These are phyloP conservation scores for Creontiades dilutus DNA, from an alignment of 2,888 invertebrate genomes.

Conservation along the genomic window DNA sequence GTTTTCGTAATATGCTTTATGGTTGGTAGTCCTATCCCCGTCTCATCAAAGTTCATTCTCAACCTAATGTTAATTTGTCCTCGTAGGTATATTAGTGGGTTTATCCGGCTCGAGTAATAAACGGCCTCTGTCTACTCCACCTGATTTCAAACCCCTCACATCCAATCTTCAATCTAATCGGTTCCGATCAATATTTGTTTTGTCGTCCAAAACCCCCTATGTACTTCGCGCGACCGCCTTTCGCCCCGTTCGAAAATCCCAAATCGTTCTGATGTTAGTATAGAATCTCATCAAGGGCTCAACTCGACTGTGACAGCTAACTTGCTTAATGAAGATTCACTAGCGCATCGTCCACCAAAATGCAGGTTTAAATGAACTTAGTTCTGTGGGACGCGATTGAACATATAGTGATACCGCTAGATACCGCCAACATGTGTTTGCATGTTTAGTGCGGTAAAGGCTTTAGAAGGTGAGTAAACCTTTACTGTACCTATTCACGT, in stretches of 20 bases:
- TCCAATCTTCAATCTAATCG: background rate
- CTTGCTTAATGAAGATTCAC: slow-evolving; percentile 7
- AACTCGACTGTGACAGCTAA: background rate
- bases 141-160: background rate
- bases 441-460: too few species aligned
- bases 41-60: too few species aligned
- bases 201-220: background rate
- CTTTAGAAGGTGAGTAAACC: too few species aligned
- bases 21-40: too few species aligned
- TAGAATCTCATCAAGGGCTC: background rate
- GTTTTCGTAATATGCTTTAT: too few species aligned
- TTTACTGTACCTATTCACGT: too few species aligned
- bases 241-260: background rate
- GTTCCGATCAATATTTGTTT: slow-evolving; percentile 19
- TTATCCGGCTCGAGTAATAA: background rate
- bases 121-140: background rate
- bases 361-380: too few species aligned
- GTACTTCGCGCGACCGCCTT: background rate
- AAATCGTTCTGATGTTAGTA: background rate
- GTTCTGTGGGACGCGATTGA: too few species aligned
- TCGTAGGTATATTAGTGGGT: background rate
- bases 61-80: too few species aligned
- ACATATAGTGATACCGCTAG: too few species aligned
- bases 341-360: too few species aligned
- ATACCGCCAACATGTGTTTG: too few species aligned